Evolutionary conservation across 2,888 invertebrate genomes (phyloP), one percentile per base, ranked within the genome.

Genomic region (Apoderus coryli): DNA sequence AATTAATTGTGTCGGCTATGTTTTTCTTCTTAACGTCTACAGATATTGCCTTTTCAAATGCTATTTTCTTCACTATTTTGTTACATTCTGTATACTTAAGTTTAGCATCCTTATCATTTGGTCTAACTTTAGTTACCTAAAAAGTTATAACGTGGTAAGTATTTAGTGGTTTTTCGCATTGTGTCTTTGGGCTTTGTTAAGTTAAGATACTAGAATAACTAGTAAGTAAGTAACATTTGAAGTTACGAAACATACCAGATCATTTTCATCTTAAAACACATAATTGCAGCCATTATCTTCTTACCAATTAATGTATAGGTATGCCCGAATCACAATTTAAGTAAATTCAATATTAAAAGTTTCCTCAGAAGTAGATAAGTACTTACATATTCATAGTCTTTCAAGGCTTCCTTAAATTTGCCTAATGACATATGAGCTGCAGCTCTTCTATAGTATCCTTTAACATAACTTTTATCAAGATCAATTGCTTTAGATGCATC

Each of bases 381-480:
- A 67, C 73, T 69, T 64, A 90, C 90, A 58, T 84, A 78, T 74
- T 95, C 93, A 64, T 88, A 96, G 65, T 98, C 96, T 58, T 79
- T 81, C 42, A 96, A 69, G 6, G 98, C 98, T 61, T 82, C 68
- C 64, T 93, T 95, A 60, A 90, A 95, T 65, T 93, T 93, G 44
- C 96, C 95, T 52, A 96, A 61, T 14, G 95, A 88, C 95, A 99
- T 96, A 50, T 92, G 75, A 16, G 98, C 82, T 2, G 90, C 89
- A 1, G 96, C 98, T 50, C 96, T 68, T 48, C 98, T 72, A 58
- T 96, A 99, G 56, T 92, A 99, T 1, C 92, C 96, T 65, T 98
- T 96, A 13, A 92, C 68, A 56, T 95, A 98, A 13, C 69, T 66
- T 46, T 73, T 77, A 59, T 98, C 93, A 40, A 89, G 57, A 56